Evolutionary conservation across 2,888 invertebrate genomes (phyloP).

Genomic region (Antitype chi): DNA sequence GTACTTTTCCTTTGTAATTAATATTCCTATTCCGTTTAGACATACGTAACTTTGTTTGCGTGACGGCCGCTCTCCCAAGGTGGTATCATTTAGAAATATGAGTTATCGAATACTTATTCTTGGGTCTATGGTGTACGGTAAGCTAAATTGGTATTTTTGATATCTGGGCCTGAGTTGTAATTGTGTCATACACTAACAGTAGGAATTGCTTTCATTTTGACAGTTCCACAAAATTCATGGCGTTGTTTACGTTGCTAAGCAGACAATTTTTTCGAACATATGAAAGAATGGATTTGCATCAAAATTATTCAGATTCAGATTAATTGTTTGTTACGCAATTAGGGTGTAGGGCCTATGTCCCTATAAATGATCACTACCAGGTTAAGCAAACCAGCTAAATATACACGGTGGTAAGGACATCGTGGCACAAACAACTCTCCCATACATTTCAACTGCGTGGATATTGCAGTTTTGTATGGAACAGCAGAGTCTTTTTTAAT

Average conservation of each 20-base stretch:
- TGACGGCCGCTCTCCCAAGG: conserved; percentile 68
- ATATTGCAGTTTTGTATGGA: not conserved
- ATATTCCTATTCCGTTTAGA: conserved; percentile 75
- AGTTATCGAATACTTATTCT: conserved; percentile 19
- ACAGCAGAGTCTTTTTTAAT: not conserved
- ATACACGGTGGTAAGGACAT: not conserved
- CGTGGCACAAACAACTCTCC: not conserved
- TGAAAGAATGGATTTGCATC: too few relatives aligned
- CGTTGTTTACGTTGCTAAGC: too few relatives aligned
- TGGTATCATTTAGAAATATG: conserved; percentile 65
- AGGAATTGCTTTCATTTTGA: too few relatives aligned
- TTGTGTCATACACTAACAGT: too few relatives aligned
- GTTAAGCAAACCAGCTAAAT: not conserved
- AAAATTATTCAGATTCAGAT: too few relatives aligned
- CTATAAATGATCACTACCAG: too few relatives aligned
- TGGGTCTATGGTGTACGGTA: too few relatives aligned
- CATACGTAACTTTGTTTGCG: conserved; percentile 56
- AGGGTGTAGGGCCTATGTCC: not conserved
- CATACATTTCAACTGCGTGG: not conserved
- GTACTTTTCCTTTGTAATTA: conserved; percentile 80
- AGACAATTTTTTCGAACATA: too few relatives aligned
- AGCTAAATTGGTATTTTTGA: not conserved
- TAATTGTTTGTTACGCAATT: too few relatives aligned
- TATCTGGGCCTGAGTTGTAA: not conserved
- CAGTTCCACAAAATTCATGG: too few relatives aligned